Evolutionary conservation across 2,888 invertebrate species (phyloP).

Genomic region (Agrypnus murinus): DNA sequence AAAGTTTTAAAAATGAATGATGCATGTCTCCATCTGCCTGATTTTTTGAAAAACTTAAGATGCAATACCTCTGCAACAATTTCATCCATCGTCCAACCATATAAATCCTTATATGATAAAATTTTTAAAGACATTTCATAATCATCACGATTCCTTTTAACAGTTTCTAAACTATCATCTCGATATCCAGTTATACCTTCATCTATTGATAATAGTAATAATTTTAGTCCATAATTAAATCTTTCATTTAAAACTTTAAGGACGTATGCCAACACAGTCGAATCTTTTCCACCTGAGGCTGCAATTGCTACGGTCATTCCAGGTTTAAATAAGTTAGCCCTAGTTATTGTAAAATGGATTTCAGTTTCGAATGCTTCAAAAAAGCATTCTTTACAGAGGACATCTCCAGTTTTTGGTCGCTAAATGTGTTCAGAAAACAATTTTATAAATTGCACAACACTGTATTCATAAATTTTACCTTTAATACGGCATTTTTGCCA

Average conservation of each 20-base stretch:
- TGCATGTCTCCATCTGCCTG: no score
- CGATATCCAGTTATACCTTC: slow-evolving; percentile 98
- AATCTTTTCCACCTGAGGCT: slow-evolving; percentile 96
- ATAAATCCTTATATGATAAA: slow-evolving; percentile 96
- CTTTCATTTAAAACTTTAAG: slow-evolving; percentile 93
- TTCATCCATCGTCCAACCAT: slow-evolving; percentile 99
- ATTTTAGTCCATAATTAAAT: slow-evolving; percentile 91
- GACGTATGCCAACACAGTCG: slow-evolving; percentile 96
- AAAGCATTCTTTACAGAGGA: slow-evolving; percentile 96
- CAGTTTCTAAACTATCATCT: slow-evolving; percentile 97
- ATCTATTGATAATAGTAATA: slow-evolving; percentile 96
- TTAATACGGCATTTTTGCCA: slow-evolving; percentile 83
- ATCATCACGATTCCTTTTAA: slow-evolving; percentile 94
- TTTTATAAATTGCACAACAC: slow-evolving; percentile 5
- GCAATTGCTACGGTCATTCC: slow-evolving; percentile 94
- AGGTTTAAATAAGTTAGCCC: slow-evolving; percentile 85
- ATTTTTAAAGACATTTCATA: slow-evolving; percentile 96
- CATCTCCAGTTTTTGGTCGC: slow-evolving; percentile 94
- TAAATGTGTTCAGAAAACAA: slow-evolving; percentile 68
- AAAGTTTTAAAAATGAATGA: no score
- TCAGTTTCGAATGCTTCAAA: slow-evolving; percentile 95
- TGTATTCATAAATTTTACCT: slow-evolving; percentile 74
- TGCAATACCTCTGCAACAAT: slow-evolving; percentile 90
- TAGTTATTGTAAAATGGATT: slow-evolving; percentile 91
- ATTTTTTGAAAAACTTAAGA: no score